phyloP scores from a whole-genome alignment of 2,888 invertebrate species.

The Ectropis crepuscularia region DNA sequence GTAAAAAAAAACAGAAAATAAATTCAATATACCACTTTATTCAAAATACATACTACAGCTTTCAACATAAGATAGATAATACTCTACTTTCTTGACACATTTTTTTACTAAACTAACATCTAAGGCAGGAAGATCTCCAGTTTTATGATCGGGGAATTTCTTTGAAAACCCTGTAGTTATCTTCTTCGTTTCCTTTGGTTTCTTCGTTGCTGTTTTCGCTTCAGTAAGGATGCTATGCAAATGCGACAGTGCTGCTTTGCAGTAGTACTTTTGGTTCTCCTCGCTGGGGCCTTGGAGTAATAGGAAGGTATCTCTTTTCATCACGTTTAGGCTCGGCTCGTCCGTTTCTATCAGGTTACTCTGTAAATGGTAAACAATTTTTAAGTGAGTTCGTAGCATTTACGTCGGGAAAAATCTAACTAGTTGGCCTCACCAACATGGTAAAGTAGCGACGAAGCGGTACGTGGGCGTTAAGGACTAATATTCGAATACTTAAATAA shows the following conservation, averaged over 20 bases:
- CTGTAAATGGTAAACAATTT: conserved; percentile 65
- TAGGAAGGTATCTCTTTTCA: conserved; percentile 85
- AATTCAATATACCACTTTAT: conserved; percentile 39
- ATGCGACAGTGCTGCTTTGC: conserved; percentile 88
- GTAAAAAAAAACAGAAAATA: neutral
- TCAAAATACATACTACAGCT: conserved; percentile 62
- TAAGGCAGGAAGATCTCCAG: conserved; percentile 76
- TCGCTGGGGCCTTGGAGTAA: conserved; percentile 86
- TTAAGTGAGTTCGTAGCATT: neutral
- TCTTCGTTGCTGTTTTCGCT: conserved; percentile 61
- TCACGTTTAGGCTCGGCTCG: conserved; percentile 80
- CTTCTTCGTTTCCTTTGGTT: conserved; percentile 17
- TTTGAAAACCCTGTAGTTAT: conserved; percentile 74
- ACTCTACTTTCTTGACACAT: conserved; percentile 88
- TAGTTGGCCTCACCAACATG: no score
- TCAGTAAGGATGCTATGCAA: conserved; percentile 80
- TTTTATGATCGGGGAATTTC: conserved; percentile 83
- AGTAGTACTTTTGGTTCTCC: conserved; percentile 82
- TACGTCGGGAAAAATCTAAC: neutral
- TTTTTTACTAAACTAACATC: conserved; percentile 82
- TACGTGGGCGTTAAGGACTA: no score
- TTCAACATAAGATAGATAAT: conserved; percentile 88
- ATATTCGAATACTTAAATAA: no score
- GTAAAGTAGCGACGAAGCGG: no score
- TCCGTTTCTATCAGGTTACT: conserved; percentile 84